Percentiles rank a stretch among this genome's conserved stretches.
Conservation (phyloP, 2,113 vertebrate species). For the Equus przewalskii region DNA sequence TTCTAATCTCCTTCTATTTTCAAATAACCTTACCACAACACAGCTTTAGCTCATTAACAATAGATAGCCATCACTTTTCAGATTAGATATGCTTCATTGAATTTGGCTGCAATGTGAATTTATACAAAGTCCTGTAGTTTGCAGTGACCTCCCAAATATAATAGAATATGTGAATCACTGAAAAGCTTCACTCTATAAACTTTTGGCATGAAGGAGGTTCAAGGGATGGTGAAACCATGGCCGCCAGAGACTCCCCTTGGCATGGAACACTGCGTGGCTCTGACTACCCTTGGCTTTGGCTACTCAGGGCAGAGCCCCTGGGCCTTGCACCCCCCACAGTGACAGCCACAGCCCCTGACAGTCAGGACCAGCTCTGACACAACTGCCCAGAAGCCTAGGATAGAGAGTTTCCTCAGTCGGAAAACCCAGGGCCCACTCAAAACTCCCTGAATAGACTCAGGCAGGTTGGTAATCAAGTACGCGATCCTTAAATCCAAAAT, state of each 20-base stretch:
- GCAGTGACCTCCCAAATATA: constrained; percentile 63
- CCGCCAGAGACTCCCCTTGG: background rate
- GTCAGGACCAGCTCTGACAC: fast-evolving
- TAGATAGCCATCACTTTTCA: constrained; percentile 72
- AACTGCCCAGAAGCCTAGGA: background rate
- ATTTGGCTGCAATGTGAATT: constrained; percentile 50
- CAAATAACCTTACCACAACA: constrained; percentile 73
- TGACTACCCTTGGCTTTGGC: background rate
- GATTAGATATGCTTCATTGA: constrained; percentile 71
- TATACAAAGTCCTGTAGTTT: constrained; percentile 5
- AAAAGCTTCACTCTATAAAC: constrained; percentile 37
- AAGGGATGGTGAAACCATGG: background rate
- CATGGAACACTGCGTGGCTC: fast-evolving
- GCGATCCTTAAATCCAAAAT: background rate
- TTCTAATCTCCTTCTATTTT: constrained; percentile 67
- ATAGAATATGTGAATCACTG: constrained; percentile 18
- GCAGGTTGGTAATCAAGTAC: background rate
- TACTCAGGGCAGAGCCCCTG: background rate
- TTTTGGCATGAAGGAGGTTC: background rate
- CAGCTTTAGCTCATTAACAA: constrained; percentile 68
- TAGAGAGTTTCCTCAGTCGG: background rate
- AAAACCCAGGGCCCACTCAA: background rate
- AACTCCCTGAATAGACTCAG: background rate
- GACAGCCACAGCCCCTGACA: background rate
- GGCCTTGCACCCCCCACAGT: fast-evolving